Percentiles rank a stretch among this genome's conserved stretches.
Evolutionary conservation across 2,797 vertebrate species (phyloP).

Genomic region (Lophius americanus): DNA sequence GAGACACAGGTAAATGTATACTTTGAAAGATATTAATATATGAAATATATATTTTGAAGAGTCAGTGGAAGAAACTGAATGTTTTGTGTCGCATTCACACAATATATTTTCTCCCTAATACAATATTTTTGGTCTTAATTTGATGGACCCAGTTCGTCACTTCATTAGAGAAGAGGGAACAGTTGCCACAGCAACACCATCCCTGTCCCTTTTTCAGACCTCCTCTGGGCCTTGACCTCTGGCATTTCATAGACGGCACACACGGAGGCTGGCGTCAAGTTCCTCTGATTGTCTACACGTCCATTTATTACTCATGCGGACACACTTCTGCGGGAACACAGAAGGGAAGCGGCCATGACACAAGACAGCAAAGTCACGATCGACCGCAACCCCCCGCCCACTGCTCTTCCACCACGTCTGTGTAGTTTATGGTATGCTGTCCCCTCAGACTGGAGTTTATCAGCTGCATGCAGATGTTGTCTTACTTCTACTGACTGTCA

Average conservation of each 20-base stretch:
- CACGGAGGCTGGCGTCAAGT: neutral
- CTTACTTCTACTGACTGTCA: too few relatives aligned
- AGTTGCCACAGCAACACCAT: slow-evolving; percentile 39
- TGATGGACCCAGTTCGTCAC: neutral
- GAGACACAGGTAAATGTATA: too few relatives aligned
- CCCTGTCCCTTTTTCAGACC: neutral
- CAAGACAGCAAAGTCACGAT: slow-evolving; percentile 3
- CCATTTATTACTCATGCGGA: neutral
- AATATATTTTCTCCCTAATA: neutral
- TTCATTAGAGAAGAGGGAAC: neutral
- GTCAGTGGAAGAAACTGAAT: too few relatives aligned
- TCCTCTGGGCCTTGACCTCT: slow-evolving; percentile 27
- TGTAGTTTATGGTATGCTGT: too few relatives aligned
- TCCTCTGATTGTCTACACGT: neutral
- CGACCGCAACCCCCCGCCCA: neutral
- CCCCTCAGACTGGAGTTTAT: neutral
- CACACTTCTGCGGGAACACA: neutral
- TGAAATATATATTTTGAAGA: too few relatives aligned
- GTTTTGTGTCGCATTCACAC: neutral
- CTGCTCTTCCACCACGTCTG: neutral
- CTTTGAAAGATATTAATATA: too few relatives aligned
- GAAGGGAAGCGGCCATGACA: neutral
- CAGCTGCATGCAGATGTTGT: neutral
- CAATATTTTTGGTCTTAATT: neutral
- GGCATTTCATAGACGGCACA: slow-evolving; percentile 21